phyloP scores from a whole-genome alignment of 2,113 vertebrate genomes.

The Pyxicephalus adspersus region DNA sequence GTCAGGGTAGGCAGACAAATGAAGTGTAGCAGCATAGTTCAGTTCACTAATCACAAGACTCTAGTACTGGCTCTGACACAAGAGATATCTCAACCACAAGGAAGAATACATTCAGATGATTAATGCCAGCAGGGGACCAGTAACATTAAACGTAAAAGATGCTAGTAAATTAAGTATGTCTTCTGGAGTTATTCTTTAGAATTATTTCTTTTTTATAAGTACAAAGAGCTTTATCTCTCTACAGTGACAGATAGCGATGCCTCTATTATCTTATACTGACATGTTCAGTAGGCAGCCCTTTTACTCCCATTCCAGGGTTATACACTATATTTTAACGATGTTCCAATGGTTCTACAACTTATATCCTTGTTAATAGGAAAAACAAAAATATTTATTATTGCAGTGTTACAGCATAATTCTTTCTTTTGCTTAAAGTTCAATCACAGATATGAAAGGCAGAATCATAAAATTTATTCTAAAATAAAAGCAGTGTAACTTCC shows the following conservation, averaged over 20 bases:
- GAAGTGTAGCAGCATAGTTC: neutral
- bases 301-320: too few relatives aligned
- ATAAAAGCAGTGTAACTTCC: too few relatives aligned
- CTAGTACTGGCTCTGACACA: neutral
- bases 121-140: neutral
- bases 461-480: too few relatives aligned
- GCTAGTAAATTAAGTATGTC: neutral
- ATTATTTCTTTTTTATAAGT: neutral
- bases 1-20: conserved; percentile 13
- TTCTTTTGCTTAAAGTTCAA: too few relatives aligned
- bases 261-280: too few relatives aligned
- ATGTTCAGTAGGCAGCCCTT: too few relatives aligned
- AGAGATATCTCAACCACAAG: neutral
- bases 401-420: too few relatives aligned
- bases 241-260: neutral
- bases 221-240: neutral
- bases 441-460: too few relatives aligned
- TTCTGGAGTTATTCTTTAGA: neutral
- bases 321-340: too few relatives aligned
- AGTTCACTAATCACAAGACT: conserved; percentile 5
- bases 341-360: too few relatives aligned
- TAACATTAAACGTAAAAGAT: conserved; percentile 1
- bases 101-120: neutral
- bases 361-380: too few relatives aligned
- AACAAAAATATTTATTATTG: too few relatives aligned